A percentile compares a stretch with the other conserved stretches of the same genome.
These are phyloP conservation scores for Saccostrea cuccullata DNA, from an alignment of 1,140 invertebrate species.

Conservation along the genomic window DNA sequence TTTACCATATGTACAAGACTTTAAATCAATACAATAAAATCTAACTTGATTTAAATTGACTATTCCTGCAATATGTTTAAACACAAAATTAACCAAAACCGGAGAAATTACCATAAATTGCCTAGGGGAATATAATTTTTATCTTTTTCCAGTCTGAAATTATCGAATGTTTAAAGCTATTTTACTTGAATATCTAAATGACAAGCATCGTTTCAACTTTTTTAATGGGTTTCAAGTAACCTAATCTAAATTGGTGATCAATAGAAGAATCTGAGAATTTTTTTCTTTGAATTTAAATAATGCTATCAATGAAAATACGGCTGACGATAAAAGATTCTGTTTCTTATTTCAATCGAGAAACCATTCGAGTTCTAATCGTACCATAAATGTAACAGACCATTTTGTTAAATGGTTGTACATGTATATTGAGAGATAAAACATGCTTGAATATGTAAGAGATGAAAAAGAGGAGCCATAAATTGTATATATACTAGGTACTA, in stretches of 20 bases:
- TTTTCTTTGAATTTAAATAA: not conserved
- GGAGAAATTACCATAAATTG: not conserved
- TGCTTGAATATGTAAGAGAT: constrained; percentile 13
- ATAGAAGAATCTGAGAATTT: not conserved
- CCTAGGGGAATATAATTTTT: not conserved
- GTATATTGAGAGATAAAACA: not conserved
- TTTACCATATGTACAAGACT: not conserved
- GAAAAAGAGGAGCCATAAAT: constrained; percentile 23
- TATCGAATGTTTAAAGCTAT: constrained; percentile 20
- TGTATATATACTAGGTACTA: constrained; percentile 28
- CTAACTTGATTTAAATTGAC: not conserved
- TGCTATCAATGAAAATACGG: not conserved
- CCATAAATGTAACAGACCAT: not conserved
- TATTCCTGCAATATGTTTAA: not conserved
- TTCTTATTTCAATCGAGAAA: not conserved
- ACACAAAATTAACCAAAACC: not conserved
- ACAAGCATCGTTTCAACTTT: constrained; percentile 14
- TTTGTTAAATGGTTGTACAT: not conserved
- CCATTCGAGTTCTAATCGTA: not conserved
- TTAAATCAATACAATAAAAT: constrained; percentile 1
- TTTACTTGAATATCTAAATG: constrained; percentile 7
- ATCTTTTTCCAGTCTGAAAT: constrained; percentile 8
- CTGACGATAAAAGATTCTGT: not conserved
- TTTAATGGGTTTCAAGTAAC: constrained; percentile 11
- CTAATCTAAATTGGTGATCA: not conserved